These are phyloP conservation scores for Epsilonema sp. DNA, from an alignment of 2,888 invertebrate species.

Conservation along the genomic window DNA sequence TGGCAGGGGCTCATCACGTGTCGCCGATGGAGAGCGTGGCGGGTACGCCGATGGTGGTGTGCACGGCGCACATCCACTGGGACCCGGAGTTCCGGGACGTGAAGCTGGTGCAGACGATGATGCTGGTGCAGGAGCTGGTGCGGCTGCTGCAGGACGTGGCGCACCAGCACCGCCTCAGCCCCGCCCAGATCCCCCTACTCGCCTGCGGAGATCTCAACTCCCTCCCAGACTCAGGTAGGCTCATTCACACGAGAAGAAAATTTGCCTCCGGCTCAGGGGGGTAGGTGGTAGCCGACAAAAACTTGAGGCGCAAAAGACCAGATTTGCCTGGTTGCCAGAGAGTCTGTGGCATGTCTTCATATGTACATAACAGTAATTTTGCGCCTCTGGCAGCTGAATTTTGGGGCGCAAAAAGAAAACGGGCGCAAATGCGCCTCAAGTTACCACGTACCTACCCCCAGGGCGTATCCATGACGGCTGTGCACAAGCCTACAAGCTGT, in stretches of 20 bases:
- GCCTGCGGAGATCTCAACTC: conserved; percentile 97
- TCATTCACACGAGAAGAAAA: not conserved
- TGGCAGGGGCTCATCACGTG: too few species aligned
- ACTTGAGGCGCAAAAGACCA: too few species aligned
- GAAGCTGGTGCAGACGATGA: conserved; percentile 95
- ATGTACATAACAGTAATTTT: too few species aligned
- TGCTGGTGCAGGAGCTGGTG: conserved; percentile 82
- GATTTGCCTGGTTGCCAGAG: too few species aligned
- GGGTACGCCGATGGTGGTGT: conserved; percentile 68
- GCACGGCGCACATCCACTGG: conserved; percentile 99
- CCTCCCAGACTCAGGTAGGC: conserved; percentile 67
- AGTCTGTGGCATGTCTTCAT: too few species aligned
- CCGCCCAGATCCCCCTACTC: conserved; percentile 60
- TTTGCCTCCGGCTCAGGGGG: too few species aligned
- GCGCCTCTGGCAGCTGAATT: too few species aligned
- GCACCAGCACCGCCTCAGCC: conserved; percentile 50
- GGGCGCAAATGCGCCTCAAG: too few species aligned
- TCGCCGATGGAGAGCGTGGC: conserved; percentile 46
- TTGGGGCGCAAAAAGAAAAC: too few species aligned
- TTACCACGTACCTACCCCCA: too few species aligned
- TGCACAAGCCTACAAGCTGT: too few species aligned
- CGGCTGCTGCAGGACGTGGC: conserved; percentile 55
- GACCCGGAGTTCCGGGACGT: conserved; percentile 99
- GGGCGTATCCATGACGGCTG: too few species aligned
- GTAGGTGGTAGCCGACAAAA: not conserved